phyloP scores from a whole-genome alignment of 2,113 vertebrate genomes.

The Pardalotus punctatus region DNA sequence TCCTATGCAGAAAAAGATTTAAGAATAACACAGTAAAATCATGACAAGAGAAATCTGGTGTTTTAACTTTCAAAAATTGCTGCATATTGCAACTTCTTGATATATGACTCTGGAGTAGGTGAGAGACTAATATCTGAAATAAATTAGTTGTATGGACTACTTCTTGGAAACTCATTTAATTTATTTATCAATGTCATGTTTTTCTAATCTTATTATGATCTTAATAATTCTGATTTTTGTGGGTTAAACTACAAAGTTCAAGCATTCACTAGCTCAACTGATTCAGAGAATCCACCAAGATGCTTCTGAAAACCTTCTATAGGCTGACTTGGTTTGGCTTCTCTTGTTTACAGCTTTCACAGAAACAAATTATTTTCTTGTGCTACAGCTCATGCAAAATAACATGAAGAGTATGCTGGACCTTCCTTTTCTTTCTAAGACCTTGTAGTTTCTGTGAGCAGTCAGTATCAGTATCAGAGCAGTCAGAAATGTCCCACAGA shows the following conservation, averaged over 20 bases:
- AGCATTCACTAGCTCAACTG: neutral
- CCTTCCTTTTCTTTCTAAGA: neutral
- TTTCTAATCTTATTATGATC: neutral
- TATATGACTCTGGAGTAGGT: neutral
- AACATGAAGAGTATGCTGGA: neutral
- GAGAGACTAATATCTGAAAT: neutral
- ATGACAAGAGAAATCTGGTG: neutral
- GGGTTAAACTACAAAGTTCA: neutral
- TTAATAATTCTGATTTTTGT: neutral
- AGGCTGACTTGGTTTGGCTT: neutral
- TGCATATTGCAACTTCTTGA: neutral
- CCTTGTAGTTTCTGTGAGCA: neutral
- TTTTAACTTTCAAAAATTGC: neutral
- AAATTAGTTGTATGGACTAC: neutral
- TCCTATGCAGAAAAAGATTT: neutral
- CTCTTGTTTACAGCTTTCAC: neutral
- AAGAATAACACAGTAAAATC: neutral
- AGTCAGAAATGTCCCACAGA: neutral
- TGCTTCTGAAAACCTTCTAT: neutral
- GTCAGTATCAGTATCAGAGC: too few species aligned
- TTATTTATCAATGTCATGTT: neutral
- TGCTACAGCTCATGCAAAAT: neutral
- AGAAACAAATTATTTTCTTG: neutral
- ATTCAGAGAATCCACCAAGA: neutral
- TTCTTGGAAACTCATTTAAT: neutral